Percentiles rank a stretch among this genome's conserved stretches.
Evolutionary conservation across 2,888 invertebrate genomes (phyloP).

Genomic region (Malthinus seriepunctatus): DNA sequence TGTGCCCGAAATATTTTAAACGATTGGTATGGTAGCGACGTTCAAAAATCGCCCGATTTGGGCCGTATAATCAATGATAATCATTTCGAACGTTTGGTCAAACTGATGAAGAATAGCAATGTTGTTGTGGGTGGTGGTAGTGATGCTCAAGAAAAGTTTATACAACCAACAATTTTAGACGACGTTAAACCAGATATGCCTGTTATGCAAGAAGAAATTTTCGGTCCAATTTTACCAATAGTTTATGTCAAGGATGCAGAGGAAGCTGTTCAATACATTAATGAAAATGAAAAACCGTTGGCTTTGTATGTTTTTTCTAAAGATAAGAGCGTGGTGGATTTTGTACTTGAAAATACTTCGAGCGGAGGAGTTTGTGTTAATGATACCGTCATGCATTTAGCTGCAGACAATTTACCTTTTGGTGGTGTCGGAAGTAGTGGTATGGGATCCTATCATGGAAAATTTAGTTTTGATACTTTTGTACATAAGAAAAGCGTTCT

Average conservation of each 20-base stretch:
- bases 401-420: conserved; percentile 90
- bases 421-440: conserved; percentile 96
- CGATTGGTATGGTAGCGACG: conserved; percentile 84
- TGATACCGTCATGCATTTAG: conserved; percentile 82
- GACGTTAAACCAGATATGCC: conserved; percentile 77
- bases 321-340: conserved; percentile 60
- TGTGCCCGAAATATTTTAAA: conserved; percentile 62
- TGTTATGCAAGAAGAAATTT: conserved; percentile 91
- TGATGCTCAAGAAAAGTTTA: conserved; percentile 75
- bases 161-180: conserved; percentile 81
- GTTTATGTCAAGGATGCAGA: conserved; percentile 78
- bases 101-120: conserved; percentile 69
- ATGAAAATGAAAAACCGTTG: conserved; percentile 86
- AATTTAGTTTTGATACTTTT: conserved; percentile 88
- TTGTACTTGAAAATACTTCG: conserved; percentile 70
- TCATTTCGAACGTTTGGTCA: conserved; percentile 79
- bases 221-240: conserved; percentile 94
- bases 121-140: conserved; percentile 77
- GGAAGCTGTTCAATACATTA: conserved; percentile 90
- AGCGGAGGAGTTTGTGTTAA: conserved; percentile 83
- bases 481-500: conserved; percentile 86
- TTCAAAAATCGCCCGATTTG: conserved; percentile 79
- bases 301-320: conserved; percentile 83
- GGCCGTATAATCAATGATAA: conserved; percentile 82
- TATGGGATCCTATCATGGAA: conserved; percentile 93